Evolutionary conservation across 2,888 invertebrate genomes (phyloP).

Genomic region (Corbicula japonica): DNA sequence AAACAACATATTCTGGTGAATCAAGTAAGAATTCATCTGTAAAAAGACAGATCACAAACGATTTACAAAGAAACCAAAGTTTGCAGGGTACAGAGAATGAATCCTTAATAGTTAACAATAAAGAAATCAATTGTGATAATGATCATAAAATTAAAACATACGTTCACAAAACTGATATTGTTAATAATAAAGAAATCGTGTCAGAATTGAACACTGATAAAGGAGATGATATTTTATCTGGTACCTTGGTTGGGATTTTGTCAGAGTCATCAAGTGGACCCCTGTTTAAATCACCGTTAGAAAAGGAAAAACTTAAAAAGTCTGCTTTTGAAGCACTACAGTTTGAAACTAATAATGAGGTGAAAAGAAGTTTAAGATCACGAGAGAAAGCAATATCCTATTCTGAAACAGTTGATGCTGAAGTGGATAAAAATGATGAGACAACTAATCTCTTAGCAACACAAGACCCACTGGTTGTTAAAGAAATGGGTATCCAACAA

Average conservation of each 20-base stretch:
- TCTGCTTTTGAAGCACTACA: too few species aligned
- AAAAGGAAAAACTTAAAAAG: too few species aligned
- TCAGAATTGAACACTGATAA: background rate
- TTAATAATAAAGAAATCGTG: background rate
- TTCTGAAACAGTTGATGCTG: constrained; percentile 10
- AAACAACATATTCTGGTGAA: constrained; percentile 2
- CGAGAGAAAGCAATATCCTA: constrained; percentile 3
- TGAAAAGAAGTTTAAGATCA: constrained; percentile 34
- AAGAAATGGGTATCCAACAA: constrained; percentile 15
- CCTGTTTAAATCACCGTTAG: constrained; percentile 39
- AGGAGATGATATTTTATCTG: background rate
- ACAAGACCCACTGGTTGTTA: background rate
- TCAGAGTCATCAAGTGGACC: constrained; percentile 39
- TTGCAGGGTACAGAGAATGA: too few species aligned
- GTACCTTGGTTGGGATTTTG: constrained; percentile 7
- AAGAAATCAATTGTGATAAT: too few species aligned
- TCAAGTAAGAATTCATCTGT: background rate
- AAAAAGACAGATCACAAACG: too few species aligned
- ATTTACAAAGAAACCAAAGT: too few species aligned
- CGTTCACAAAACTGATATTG: too few species aligned
- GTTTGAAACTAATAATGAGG: background rate
- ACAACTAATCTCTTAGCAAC: background rate
- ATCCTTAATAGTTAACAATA: too few species aligned
- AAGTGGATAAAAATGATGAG: constrained; percentile 1
- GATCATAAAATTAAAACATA: too few species aligned